Evolutionary conservation across 2,888 invertebrate species (phyloP), one percentile per base, ranked within the genome.

Genomic region (Physocephala rufipes): DNA sequence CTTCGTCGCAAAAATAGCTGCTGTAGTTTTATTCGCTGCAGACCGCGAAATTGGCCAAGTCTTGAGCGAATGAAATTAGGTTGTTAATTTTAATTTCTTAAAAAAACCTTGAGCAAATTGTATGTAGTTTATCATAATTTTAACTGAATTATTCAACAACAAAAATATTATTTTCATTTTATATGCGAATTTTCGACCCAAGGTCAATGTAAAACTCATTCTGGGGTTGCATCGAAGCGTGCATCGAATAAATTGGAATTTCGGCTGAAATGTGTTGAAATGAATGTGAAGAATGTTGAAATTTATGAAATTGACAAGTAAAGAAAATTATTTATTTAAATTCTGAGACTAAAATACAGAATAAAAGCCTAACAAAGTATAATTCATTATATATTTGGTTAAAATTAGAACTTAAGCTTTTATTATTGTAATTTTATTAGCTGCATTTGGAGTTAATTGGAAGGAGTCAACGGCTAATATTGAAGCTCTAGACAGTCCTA

Each of bases 121-220:
- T 62, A 61, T 67, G 67, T 67, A 67, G 58, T 67, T 26, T 53
- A 53, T 36, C 13, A 66, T 66, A 36, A 66, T 67, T 67, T 67
- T 67, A 67, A 36, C 19, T 67, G 16, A 36, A 62, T 45, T 66
- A 45, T 67, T 36, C 55, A 61, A 49, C 64, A 55, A 58, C 63
- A 47, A 58, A 45, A 67, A 59, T 58, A 45, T 16, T 58, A 58
- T 45, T n/a, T 16, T 47, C 70, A 47, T 72, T 74, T 65, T 74
- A 68, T 69, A 69, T 67, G 67, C 73, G 70, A 73, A 74, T 76
- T 77, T 79, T 76, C 78, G 81, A 73, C 80, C 82, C 76, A 79
- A 80, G 82, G 81, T 79, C 81, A 77, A 73, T 47, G 59, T 70
- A 30, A 64, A 16, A 67, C 65, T 47, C 47, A 64, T 71, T 51